Evolutionary conservation across 37 sponge, comb jelly and placozoan genomes (phyloP), one percentile per base, ranked within the genome.

Genomic region (Spongilla lacustris): DNA sequence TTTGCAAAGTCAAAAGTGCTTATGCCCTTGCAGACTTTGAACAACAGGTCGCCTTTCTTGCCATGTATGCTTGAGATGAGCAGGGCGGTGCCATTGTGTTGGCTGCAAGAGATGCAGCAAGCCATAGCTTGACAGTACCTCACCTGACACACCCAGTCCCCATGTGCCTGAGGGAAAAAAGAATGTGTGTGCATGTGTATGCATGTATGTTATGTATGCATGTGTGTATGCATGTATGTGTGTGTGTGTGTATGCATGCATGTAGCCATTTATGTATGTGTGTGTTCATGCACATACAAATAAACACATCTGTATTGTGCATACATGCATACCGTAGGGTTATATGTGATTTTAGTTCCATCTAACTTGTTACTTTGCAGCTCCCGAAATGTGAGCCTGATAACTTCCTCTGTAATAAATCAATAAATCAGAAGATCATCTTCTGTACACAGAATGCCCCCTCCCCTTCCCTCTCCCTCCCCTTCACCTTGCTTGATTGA

Each of bases 1-100:
- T 84, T 85, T 41, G 92, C 93, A 74, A 85, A 95, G 79, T 98
- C 98, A 83, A 98, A 98, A 0, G 94, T 83, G 78, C 71, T 88
- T 28, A 98, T 80, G 6, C 98, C 98, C 50, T 98, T 98, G 70
- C 84, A 77, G 19, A 95, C 90, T 36, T 87, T 74, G 75, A 98
- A 89, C 22, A 81, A 71, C 26, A 77, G 46, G 27, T 73, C 81
- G 12, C 79, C 76, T 30, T 71, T 88, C 11, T 69, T 76, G 1
- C 91, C 80, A n/a, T 88, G 79, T 25, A 88, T 21, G 72, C 87
- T 80, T 35, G 82, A 76, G 12, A 98, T 38, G 66, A 91, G 68
- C 32, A 98, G 81, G 17, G 98, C 87, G 36, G 92, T 74, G 68
- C 87, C 81, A 19, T 82, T 70, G 87, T 98, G 93, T 28, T 80